Base-by-base conservation (phyloP, 2,888 invertebrate species). In the Sialis lutaria region DNA sequence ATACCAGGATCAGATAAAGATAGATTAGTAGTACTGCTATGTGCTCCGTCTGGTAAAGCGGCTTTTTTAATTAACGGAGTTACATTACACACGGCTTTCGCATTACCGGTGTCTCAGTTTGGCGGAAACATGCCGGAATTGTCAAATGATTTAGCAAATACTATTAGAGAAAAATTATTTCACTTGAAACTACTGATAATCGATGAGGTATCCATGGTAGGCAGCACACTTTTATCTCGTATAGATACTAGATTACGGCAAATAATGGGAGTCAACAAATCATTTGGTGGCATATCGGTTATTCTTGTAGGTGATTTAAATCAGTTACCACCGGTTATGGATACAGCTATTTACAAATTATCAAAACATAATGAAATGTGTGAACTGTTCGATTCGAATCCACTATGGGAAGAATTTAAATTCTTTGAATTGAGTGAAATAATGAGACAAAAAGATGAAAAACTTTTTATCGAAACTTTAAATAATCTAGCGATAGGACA, bases 151-250 rank as follows among this genome's bases (percentile, higher is more conserved):
- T 22, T 42, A 31, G 31, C 35, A 8, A 54, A 54, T 47, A 47
- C 50, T 1, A 12, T 51, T 6, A 33, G 7, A 31, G 33, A 44
- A 2, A 53, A 49, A 37, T 37, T 54, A 8, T 12, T 33, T 1
- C 42, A 54, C 35, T 40, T 53, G 22, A 43, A 50, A 45, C 42
- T 52, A 6, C 44, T 54, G 12, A 50, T 63, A n/a, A 58, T 61
- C 42, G 60, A 62, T 52, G 58, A 60, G 53, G 54, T 60, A 41
- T 60, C 59, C 10, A 57, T 61, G 58, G 54, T 59, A 6, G 56
- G 57, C 4, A 22, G 22, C 22, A 22, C 22, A 22, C 22, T 22
- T 22, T 22, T 22, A 22, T 22, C 22, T 22, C 22, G 22, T 22
- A 22, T 22, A 22, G 22, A 22, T 22, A 22, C 22, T 22, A 22